Evolutionary conservation across 2,113 vertebrate genomes (phyloP), one percentile per base, ranked within the genome.

Genomic region (Podilymbus podiceps): DNA sequence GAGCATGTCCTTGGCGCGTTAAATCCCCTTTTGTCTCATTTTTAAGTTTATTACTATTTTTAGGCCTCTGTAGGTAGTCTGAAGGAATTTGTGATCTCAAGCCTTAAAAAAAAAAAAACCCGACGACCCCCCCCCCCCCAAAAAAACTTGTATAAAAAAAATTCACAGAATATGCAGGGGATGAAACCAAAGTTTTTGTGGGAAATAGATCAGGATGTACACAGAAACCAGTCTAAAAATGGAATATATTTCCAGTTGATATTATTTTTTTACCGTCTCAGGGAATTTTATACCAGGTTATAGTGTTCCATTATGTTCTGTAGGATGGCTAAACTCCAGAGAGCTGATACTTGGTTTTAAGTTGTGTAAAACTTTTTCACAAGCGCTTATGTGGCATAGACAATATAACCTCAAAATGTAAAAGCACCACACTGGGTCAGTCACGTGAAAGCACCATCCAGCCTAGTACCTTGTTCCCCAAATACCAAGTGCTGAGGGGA

Each of bases 11-110:
- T 95, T 90, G 95, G 88, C 9, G 0, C 2, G 8, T 50, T 68
- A 93, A 97, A 96, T 93, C 90, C 89, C 73, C 62, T 76, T 87
- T 82, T 89, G 86, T 82, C 78, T 8, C 9, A n/a, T 85, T 96
- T 79, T 89, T 53, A 63, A 44, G 25, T 88, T 89, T 71, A 17
- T 59, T 79, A 9, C 77, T 96, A 88, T 93, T 95, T 95, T 92
- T 88, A 95, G 87, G 55, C 35, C 35, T 94, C 44, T 84, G 28
- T 91, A 93, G 93, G 77, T 85, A 88, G 64, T 89, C 83, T 85
- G 69, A 67, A 95, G 90, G 80, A 92, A 90, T 84, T 42, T 77
- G 42, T 84, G 83, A 90, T 85, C 71, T 82, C 42, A 83, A 83
- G 66, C 38, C 40, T 72, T 88, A 15, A 80, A 80, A 87, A 72